phyloP scores from a whole-genome alignment of 2,888 invertebrate genomes.

The Ochropacha duplaris region DNA sequence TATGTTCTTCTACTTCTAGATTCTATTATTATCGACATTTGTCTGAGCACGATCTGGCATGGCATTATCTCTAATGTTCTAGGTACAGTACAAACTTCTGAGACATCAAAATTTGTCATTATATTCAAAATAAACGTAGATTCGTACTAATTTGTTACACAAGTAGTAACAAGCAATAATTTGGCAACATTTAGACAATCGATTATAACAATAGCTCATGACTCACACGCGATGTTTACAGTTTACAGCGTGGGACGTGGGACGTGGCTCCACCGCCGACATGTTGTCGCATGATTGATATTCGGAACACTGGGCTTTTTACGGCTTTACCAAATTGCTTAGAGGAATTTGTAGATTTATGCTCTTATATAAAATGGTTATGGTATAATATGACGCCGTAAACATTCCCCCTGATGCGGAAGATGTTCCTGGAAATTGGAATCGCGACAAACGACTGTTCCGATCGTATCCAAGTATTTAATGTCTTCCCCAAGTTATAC shows the following conservation, averaged over 20 bases:
- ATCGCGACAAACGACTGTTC: not conserved
- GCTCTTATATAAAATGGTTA: slow-evolving; percentile 30
- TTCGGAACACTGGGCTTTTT: not conserved
- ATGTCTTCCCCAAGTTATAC: not conserved
- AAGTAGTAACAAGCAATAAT: not conserved
- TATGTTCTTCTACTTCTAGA: too few species aligned
- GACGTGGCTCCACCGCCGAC: not conserved
- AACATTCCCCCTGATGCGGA: slow-evolving; percentile 13
- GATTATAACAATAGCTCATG: not conserved
- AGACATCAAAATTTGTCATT: not conserved
- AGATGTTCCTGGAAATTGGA: not conserved
- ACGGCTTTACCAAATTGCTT: slow-evolving; percentile 9
- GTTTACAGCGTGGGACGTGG: not conserved
- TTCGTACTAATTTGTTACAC: not conserved
- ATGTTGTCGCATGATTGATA: not conserved
- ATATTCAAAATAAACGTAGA: not conserved
- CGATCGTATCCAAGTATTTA: slow-evolving; percentile 1
- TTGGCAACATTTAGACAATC: not conserved
- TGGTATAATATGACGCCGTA: slow-evolving; percentile 22
- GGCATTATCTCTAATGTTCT: too few species aligned
- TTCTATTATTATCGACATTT: too few species aligned
- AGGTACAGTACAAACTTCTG: too few species aligned
- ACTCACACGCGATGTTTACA: not conserved
- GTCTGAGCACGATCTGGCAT: too few species aligned
- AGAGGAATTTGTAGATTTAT: slow-evolving; percentile 23